Evolutionary conservation across 2,888 invertebrate genomes (phyloP).

Genomic region (Theretra japonica): DNA sequence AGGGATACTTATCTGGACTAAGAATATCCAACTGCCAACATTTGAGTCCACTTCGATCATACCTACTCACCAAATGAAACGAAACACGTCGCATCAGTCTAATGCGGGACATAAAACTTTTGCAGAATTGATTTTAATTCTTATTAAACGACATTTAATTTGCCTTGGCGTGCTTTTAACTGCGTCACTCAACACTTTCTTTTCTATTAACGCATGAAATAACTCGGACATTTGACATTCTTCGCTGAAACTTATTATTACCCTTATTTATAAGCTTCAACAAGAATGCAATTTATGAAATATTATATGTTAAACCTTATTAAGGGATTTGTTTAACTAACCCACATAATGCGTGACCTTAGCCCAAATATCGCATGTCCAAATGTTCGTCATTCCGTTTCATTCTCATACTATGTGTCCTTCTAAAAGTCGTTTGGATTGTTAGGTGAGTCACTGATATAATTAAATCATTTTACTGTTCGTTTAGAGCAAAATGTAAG

Average conservation of each 20-base stretch:
- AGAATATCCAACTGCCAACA: too few relatives aligned
- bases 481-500: background rate
- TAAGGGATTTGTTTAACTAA: constrained; percentile 34
- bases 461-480: background rate
- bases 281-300: background rate
- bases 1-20: too few relatives aligned
- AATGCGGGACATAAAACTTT: too few relatives aligned
- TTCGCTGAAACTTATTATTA: background rate
- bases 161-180: too few relatives aligned
- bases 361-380: constrained; percentile 23
- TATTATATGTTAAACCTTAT: constrained; percentile 27
- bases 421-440: background rate
- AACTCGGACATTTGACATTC: too few relatives aligned
- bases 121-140: too few relatives aligned
- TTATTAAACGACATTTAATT: too few relatives aligned
- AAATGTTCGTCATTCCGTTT: constrained; percentile 4
- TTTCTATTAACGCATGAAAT: too few relatives aligned
- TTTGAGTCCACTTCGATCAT: too few relatives aligned
- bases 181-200: too few relatives aligned
- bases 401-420: background rate
- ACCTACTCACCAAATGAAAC: too few relatives aligned
- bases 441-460: background rate
- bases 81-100: too few relatives aligned
- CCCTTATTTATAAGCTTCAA: background rate
- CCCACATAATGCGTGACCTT: constrained; percentile 33